Base-by-base conservation (phyloP, 2,113 vertebrate species). In the Orycteropus afer region DNA sequence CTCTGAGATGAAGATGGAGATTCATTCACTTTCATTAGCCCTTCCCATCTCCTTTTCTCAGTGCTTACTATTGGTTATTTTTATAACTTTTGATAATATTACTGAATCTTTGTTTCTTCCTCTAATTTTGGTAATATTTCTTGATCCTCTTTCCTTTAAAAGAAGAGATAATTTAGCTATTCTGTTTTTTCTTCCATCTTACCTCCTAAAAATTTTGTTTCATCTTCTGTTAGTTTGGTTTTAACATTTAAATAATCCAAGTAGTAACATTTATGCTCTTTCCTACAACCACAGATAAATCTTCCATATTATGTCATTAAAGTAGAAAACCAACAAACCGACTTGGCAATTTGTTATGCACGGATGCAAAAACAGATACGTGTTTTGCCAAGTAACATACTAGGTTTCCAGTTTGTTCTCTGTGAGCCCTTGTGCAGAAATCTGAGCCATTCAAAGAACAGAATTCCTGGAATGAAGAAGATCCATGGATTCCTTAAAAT, bases 211-310 rank as follows among this genome's bases (percentile, higher is more conserved):
- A 67, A 86, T 65, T 87, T 65, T 85, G 79, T 82, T 81, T 25
- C 40, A 32, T 67, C 32, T 92, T 71, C 27, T 88, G n/a, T 90
- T 87, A 84, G 25, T 37, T 94, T 87, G 86, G 20, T 20, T 82
- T 85, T 89, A 25, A 85, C 22, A 51, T 63, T 15, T 51, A 89
- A 91, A 77, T 49, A 49, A n/a, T 73, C 61, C 12, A 63, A 49
- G 45, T 14, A 86, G 47, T 57, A 69, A 55, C 32, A 67, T 61
- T 69, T 90, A 57, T 81, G 37, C 76, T 81, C 51, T 91, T 11
- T 86, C 7, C 51, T 85, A 11, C 34, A 86, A 78, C 65, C 27
- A 79, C 22, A 71, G 42, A 59, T 53, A 82, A 51, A 89, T 47
- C n/a, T 69, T 59, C n/a, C 55, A n/a, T 42, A 14, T 34, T 47